phyloP scores from a whole-genome alignment of 2,113 vertebrate genomes.

The Plecotus auritus region DNA sequence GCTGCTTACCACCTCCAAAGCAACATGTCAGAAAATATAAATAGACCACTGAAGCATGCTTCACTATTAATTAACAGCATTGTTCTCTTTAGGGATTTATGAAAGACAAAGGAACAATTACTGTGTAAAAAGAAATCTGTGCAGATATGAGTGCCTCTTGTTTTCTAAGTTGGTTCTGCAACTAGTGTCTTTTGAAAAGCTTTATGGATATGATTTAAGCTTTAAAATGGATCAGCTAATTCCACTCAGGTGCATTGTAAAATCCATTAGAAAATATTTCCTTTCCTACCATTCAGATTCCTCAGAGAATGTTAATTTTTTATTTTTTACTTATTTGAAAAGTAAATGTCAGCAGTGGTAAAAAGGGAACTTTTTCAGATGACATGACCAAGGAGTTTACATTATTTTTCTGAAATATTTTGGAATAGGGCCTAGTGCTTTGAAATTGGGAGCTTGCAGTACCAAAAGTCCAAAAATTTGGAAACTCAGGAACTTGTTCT shows the following conservation, averaged over 20 bases:
- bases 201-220: not conserved
- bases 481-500: not conserved
- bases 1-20: constrained; percentile 65
- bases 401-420: not conserved
- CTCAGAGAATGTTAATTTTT: not conserved
- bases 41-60: constrained; percentile 64
- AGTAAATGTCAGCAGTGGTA: not conserved
- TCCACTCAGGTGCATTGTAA: not conserved
- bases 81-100: constrained; percentile 61
- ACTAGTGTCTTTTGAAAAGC: not conserved
- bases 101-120: constrained; percentile 67
- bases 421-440: not conserved
- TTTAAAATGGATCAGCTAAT: constrained; percentile 33
- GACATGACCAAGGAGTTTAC: not conserved
- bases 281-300: not conserved
- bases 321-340: constrained; percentile 1
- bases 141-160: not conserved
- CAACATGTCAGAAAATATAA: constrained; percentile 58
- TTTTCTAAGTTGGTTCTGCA: constrained; percentile 33
- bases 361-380: not conserved
- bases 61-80: constrained; percentile 71
- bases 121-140: constrained; percentile 48
- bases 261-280: not conserved
- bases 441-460: not conserved
- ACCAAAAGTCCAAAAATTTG: not conserved